These are phyloP conservation scores for Taxidea taxus DNA, from an alignment of 2,113 vertebrate genomes.

Conservation along the genomic window DNA sequence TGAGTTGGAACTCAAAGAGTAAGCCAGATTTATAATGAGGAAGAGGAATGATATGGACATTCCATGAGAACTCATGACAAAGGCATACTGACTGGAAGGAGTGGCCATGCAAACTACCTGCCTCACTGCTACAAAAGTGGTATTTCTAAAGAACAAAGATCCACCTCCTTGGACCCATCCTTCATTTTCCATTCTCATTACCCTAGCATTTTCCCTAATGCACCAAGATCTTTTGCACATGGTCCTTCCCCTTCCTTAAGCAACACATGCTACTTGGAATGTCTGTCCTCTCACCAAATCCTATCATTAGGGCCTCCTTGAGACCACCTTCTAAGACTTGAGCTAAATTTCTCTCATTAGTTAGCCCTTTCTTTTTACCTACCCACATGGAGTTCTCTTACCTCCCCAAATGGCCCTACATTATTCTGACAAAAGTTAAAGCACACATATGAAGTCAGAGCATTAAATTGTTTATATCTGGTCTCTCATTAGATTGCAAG, in stretches of 20 bases:
- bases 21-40: not conserved
- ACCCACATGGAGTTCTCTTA: not conserved
- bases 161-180: not conserved
- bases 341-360: not conserved
- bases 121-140: not conserved
- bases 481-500: not conserved
- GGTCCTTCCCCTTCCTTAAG: not conserved
- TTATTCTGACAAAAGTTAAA: not conserved
- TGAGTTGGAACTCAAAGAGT: not conserved
- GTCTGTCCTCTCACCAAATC: not conserved
- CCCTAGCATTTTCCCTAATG: not conserved
- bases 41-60: not conserved
- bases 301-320: not conserved
- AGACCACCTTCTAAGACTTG: not conserved
- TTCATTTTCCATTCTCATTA: not conserved
- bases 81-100: not conserved
- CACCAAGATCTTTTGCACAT: not conserved
- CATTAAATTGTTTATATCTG: not conserved
- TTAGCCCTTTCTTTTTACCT: not conserved
- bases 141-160: not conserved
- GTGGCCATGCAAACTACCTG: not conserved
- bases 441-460: not conserved
- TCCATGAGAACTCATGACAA: not conserved
- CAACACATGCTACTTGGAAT: not conserved
- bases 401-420: not conserved